Evolutionary conservation across 2,797 vertebrate genomes (phyloP).

Genomic region (Chloroceryle amazona): DNA sequence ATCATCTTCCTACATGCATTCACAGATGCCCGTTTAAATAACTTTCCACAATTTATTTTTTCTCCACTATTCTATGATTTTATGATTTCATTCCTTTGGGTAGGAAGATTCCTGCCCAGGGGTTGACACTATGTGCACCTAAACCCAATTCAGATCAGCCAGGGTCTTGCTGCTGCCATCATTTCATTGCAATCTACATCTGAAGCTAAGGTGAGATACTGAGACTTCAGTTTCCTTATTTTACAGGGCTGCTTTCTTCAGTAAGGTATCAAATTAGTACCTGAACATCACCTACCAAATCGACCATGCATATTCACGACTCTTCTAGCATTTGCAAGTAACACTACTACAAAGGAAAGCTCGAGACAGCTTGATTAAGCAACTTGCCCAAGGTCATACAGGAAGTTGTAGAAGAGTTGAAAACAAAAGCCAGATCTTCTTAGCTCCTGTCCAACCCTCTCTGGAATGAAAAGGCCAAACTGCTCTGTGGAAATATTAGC

Average conservation of each 20-base stretch:
- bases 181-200: not conserved
- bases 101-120: not conserved
- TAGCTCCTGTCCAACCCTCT: constrained; percentile 46
- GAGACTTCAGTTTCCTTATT: not conserved
- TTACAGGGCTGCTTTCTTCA: not conserved
- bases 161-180: not conserved
- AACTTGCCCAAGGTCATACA: constrained; percentile 72
- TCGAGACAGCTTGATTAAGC: constrained; percentile 54
- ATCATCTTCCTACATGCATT: rapidly evolving
- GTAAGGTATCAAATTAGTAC: not conserved
- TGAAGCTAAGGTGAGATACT: not conserved
- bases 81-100: not conserved
- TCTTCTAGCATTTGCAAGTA: constrained; percentile 17
- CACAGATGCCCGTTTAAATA: not conserved
- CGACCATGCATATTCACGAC: not conserved
- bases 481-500: constrained; percentile 33
- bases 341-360: constrained; percentile 49
- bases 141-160: not conserved
- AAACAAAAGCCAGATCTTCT: constrained; percentile 76
- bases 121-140: rapidly evolving
- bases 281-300: constrained; percentile 7
- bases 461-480: constrained; percentile 65
- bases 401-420: constrained; percentile 73
- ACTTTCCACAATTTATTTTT: not conserved
- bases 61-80: no score